Evolutionary conservation across 2,113 vertebrate species (phyloP).

Genomic region (Coptodon rendalli): DNA sequence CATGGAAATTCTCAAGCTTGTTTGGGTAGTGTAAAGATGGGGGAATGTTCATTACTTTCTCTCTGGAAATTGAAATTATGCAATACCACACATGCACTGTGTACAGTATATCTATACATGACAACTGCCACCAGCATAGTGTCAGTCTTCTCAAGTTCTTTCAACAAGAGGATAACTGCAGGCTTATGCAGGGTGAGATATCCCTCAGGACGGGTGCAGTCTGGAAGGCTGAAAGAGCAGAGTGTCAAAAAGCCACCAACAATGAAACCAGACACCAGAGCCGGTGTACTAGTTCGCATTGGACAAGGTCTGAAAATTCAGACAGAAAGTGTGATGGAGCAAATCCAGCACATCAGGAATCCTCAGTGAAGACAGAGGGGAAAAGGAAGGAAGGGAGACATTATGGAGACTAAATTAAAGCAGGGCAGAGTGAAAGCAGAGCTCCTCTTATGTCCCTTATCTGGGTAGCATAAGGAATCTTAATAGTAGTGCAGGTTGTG

Average conservation of each 20-base stretch:
- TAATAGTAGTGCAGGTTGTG: conserved; percentile 43
- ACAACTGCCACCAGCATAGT: background rate
- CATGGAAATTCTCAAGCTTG: background rate
- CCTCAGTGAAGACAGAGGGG: background rate
- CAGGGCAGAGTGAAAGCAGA: background rate
- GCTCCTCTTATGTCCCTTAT: conserved; percentile 37
- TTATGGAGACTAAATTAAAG: background rate
- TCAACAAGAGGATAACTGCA: conserved; percentile 1
- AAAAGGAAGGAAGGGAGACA: conserved; percentile 1
- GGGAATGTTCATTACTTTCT: background rate
- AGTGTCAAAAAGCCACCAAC: conserved; percentile 8
- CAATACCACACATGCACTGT: background rate
- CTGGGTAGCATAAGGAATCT: conserved; percentile 50
- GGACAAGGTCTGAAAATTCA: conserved; percentile 16
- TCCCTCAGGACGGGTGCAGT: conserved; percentile 10
- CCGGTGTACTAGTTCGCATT: background rate
- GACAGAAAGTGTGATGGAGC: background rate
- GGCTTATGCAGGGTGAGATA: background rate
- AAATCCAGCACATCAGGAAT: background rate
- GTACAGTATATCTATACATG: background rate
- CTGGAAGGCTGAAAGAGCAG: background rate
- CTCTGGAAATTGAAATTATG: background rate
- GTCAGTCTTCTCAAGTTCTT: background rate
- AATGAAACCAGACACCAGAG: conserved; percentile 1
- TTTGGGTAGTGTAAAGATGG: background rate